Conservation (phyloP, 2,888 invertebrate genomes). For the Pristionchus maxplancki region DNA sequence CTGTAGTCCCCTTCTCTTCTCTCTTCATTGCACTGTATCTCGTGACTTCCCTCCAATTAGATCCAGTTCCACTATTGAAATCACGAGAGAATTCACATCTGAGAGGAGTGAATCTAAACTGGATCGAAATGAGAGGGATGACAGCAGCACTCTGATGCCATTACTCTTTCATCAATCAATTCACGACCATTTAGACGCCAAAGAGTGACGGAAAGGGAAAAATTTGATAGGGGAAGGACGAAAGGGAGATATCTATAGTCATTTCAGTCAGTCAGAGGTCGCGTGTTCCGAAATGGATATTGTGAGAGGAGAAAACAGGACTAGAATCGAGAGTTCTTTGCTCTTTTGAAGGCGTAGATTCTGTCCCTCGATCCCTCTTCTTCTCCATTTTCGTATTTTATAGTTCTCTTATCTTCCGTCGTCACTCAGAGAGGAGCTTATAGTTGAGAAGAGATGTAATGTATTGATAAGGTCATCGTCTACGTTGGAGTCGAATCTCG, state of each 20-base stretch:
- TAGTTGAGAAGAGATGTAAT: background rate
- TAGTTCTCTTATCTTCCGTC: background rate
- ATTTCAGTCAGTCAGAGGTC: constrained; percentile 13
- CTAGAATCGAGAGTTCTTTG: background rate
- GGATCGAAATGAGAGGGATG: background rate
- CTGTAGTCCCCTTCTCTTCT: background rate
- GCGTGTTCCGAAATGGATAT: constrained; percentile 3
- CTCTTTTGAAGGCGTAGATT: background rate
- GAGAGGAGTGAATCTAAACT: background rate
- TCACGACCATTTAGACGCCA: background rate
- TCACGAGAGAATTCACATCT: background rate
- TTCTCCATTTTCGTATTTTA: background rate
- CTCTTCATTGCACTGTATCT: background rate
- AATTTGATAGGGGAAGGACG: background rate
- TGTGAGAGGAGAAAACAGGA: background rate
- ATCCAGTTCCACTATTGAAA: background rate
- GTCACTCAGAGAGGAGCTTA: background rate
- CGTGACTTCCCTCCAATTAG: background rate
- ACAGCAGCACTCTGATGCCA: background rate
- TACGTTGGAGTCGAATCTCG: background rate
- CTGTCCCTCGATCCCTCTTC: background rate
- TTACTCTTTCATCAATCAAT: background rate
- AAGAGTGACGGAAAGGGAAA: background rate
- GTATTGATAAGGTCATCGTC: background rate
- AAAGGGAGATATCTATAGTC: background rate